A percentile compares a stretch with the other conserved stretches of the same genome.
Conservation (phyloP, 2,113 vertebrate genomes). For the Recurvirostra avosetta region DNA sequence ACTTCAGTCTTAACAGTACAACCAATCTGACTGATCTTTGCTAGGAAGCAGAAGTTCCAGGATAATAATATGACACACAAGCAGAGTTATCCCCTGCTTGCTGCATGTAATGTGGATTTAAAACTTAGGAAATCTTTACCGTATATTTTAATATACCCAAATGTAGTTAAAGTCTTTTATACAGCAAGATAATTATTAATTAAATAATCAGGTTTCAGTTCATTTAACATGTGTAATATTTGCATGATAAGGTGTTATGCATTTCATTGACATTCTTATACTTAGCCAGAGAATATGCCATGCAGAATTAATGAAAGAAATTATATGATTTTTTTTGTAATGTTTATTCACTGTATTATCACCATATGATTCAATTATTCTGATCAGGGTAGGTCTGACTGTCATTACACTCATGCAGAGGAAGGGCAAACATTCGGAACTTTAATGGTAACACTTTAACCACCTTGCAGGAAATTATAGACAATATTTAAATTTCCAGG, state of each 20-base stretch:
- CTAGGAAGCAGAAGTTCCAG: neutral
- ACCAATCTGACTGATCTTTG: neutral
- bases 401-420: neutral
- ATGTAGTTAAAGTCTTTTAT: slow-evolving; percentile 1
- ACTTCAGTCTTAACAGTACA: neutral
- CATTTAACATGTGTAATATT: neutral
- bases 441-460: neutral
- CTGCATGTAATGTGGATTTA: slow-evolving; percentile 3
- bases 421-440: neutral
- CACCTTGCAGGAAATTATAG: neutral
- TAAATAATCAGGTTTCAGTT: slow-evolving; percentile 43
- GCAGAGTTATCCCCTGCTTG: neutral
- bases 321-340: neutral
- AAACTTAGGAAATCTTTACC: neutral
- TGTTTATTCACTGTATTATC: slow-evolving; percentile 31
- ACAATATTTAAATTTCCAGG: slow-evolving; percentile 6
- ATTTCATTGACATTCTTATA: neutral
- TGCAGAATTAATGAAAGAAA: slow-evolving; percentile 21
- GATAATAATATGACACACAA: neutral
- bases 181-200: slow-evolving; percentile 39
- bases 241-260: neutral
- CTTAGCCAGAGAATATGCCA: neutral
- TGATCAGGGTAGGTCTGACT: neutral
- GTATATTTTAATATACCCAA: slow-evolving; percentile 42
- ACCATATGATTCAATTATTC: slow-evolving; percentile 9